A percentile compares a stretch with the other conserved stretches of the same genome.
Conservation (phyloP, 2,888 invertebrate genomes). For the Anaspis maculata region DNA sequence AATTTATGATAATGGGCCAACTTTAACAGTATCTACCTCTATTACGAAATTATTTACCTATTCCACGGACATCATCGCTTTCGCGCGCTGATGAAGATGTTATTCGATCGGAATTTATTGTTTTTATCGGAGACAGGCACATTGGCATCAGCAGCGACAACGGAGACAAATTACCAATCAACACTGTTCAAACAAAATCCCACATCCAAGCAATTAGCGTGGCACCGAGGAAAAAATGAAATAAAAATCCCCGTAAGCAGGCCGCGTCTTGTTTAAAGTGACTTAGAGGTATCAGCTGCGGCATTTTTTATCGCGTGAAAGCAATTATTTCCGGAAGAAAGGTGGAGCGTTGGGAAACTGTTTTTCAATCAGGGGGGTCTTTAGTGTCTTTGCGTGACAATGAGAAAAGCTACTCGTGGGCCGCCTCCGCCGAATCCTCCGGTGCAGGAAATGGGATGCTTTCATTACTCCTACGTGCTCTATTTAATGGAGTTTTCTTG, state of each 20-base stretch:
- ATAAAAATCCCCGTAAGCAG: conserved; percentile 17
- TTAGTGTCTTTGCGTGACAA: conserved; percentile 42
- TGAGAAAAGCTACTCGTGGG: conserved; percentile 22
- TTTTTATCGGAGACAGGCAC: too few species aligned
- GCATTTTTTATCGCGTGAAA: conserved; percentile 30
- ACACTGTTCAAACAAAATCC: conserved; percentile 2
- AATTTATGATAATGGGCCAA: too few species aligned
- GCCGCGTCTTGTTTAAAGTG: conserved; percentile 23
- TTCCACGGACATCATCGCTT: too few species aligned
- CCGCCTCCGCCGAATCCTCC: conserved; percentile 18
- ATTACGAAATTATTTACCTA: too few species aligned
- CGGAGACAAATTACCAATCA: conserved; percentile 3
- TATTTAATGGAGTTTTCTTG: conserved; percentile 44
- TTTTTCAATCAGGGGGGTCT: conserved; percentile 42
- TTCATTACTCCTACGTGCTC: conserved; percentile 43
- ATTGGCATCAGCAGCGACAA: too few species aligned
- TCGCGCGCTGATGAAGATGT: too few species aligned
- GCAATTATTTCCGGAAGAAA: conserved; percentile 37
- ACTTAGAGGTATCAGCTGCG: conserved; percentile 30
- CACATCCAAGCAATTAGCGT: conserved; percentile 24
- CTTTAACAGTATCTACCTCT: too few species aligned
- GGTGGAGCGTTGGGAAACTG: conserved; percentile 36
- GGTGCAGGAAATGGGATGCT: conserved; percentile 40
- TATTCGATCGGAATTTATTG: too few species aligned
- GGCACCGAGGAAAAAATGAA: conserved; percentile 23